Percentiles rank a stretch among this genome's conserved stretches.
phyloP scores from a whole-genome alignment of 2,797 vertebrate species.

The Coluber constrictor region DNA sequence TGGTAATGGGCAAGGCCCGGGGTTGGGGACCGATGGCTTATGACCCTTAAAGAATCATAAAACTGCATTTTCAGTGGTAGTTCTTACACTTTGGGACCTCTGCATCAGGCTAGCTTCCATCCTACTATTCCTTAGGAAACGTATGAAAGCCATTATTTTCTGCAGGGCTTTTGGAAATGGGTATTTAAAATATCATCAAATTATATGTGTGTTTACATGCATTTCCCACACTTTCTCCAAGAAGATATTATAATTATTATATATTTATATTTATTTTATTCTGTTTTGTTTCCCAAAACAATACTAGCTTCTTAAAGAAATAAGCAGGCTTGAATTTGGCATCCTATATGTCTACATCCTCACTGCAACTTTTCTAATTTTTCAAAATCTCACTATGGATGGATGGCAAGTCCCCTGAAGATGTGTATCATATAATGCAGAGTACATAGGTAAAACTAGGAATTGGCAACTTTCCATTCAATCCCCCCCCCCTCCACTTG shows the following conservation, averaged over 20 bases:
- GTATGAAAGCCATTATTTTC: not conserved
- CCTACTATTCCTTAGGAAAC: not conserved
- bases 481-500: not conserved
- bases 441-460: not conserved
- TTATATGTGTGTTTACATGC: not conserved
- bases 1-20: too few species aligned
- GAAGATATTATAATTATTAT: not conserved
- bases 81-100: not conserved
- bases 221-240: not conserved
- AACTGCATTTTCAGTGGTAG: not conserved
- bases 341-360: too few species aligned
- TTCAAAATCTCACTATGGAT: too few species aligned
- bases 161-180: not conserved
- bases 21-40: not conserved
- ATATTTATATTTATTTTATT: constrained; percentile 19
- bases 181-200: not conserved
- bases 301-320: too few species aligned
- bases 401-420: too few species aligned
- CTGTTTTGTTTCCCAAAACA: too few species aligned
- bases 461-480: not conserved
- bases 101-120: not conserved
- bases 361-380: too few species aligned
- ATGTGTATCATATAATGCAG: not conserved
- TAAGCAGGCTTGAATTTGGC: too few species aligned
- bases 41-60: not conserved